Conservation (phyloP, 1,140 invertebrate genomes). For the Cotesia glomerata region DNA sequence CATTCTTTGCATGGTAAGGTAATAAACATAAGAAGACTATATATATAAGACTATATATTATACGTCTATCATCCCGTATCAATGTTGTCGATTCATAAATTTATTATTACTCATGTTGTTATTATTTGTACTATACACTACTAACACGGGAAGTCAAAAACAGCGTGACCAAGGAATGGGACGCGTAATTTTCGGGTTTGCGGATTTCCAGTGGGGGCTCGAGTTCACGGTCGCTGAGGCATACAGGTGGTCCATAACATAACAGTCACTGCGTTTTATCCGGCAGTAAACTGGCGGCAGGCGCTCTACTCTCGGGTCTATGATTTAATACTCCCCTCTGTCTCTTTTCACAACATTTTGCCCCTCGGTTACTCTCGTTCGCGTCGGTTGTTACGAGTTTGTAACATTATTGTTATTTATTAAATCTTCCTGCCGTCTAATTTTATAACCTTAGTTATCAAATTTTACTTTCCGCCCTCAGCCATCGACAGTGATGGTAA, state of each 20-base stretch:
- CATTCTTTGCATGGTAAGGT: too few relatives aligned
- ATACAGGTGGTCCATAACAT: slow-evolving; percentile 66
- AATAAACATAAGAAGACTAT: too few relatives aligned
- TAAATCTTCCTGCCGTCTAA: too few relatives aligned
- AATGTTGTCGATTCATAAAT: background rate
- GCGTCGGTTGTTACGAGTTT: background rate
- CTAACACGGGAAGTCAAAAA: background rate
- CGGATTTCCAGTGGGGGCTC: slow-evolving; percentile 7
- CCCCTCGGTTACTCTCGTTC: slow-evolving; percentile 32
- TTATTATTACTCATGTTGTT: too few relatives aligned
- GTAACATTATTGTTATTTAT: background rate
- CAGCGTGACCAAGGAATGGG: background rate
- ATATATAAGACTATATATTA: background rate
- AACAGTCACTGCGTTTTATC: slow-evolving; percentile 65
- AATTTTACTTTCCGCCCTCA: too few relatives aligned
- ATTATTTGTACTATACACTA: too few relatives aligned
- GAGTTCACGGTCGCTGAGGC: slow-evolving; percentile 61
- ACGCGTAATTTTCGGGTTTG: slow-evolving; percentile 5
- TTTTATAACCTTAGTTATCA: too few relatives aligned
- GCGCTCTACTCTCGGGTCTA: slow-evolving; percentile 54
- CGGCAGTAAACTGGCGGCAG: slow-evolving; percentile 63
- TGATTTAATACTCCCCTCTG: slow-evolving; percentile 61
- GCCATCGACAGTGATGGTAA: too few relatives aligned
- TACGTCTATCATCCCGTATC: background rate
- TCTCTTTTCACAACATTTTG: slow-evolving; percentile 40